Evolutionary conservation across 2,888 invertebrate species (phyloP), one percentile per base, ranked within the genome.

Genomic region (Xylocampa areola): DNA sequence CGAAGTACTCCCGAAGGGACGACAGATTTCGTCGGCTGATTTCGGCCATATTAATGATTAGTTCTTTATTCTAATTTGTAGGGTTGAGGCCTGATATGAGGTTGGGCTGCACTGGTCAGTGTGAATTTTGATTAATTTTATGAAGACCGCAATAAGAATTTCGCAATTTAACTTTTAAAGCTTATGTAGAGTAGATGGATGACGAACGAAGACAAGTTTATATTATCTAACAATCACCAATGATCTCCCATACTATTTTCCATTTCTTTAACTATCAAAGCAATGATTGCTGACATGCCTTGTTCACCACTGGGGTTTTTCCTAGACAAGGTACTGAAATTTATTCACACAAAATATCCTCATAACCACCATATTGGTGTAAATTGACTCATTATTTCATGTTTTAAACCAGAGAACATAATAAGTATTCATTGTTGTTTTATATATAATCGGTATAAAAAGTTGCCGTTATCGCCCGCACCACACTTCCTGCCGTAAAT

Each of bases 41-140:
- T 88, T 86, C 79, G 73, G 79, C 76, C 81, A 85, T 86, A 86
- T 88, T 89, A 86, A 90, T 90, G 86, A 90, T 88, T 85, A 82
- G 81, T 84, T 85, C 83, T 85, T 82, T 86, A 90, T 90, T 87
- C 81, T 87, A 89, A 89, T 88, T 81, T 78, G 79, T 74, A 75
- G 73, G 76, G 73, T 75, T 70, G 54, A 59, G 43, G 67, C 7
- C 53, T 61, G n/a, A 35, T 48, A 52, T 60, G 58, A 76, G 69
- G 59, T 73, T 58, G 43, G 27, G 57, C 54, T 60, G 55, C 52
- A 67, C 5, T 69, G 64, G 66, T 62, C 68, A 64, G 10, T 57
- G 41, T 36, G 48, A 44, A 13, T 27, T 67, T 60, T 48, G 43
- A 53, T 54, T 61, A 50, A 57, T 32, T 33, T 49, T 39, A n/a